Conservation (phyloP, 2,113 vertebrate species). For the Lagenorhynchus albirostris region DNA sequence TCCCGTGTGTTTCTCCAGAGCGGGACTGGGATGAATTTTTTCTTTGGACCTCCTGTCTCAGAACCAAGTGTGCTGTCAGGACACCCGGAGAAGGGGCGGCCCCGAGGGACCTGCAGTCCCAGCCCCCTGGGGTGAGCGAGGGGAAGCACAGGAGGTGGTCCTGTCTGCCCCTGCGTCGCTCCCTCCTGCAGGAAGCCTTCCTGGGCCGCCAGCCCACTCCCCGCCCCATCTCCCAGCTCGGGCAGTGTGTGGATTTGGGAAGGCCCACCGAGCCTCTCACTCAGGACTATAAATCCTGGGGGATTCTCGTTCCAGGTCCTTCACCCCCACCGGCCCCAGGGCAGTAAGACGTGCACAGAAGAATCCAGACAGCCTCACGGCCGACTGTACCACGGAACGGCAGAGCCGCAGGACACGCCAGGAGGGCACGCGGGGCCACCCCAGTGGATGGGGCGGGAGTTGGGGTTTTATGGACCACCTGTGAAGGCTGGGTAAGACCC, state of each 20-base stretch:
- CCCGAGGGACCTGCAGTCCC: fast-evolving
- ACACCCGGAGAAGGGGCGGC: neutral
- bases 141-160: neutral
- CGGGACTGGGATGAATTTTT: neutral
- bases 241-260: neutral
- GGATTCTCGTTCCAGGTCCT: fast-evolving
- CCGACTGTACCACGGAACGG: fast-evolving
- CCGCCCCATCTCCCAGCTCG: fast-evolving
- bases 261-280: too few relatives aligned
- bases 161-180: fast-evolving
- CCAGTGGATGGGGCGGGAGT: neutral
- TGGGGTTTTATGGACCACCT: neutral
- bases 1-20: neutral
- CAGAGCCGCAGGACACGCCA: fast-evolving
- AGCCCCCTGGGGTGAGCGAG: neutral
- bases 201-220: neutral
- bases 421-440: neutral
- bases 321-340: too few relatives aligned
- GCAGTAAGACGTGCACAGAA: too few relatives aligned
- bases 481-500: neutral
- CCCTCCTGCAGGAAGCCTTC: neutral
- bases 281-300: too few relatives aligned
- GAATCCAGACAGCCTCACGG: neutral
- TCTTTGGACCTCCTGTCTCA: neutral
- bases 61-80: fast-evolving